phyloP scores from a whole-genome alignment of 64 coral and sea anemone genomes.

The Montipora capricornis region DNA sequence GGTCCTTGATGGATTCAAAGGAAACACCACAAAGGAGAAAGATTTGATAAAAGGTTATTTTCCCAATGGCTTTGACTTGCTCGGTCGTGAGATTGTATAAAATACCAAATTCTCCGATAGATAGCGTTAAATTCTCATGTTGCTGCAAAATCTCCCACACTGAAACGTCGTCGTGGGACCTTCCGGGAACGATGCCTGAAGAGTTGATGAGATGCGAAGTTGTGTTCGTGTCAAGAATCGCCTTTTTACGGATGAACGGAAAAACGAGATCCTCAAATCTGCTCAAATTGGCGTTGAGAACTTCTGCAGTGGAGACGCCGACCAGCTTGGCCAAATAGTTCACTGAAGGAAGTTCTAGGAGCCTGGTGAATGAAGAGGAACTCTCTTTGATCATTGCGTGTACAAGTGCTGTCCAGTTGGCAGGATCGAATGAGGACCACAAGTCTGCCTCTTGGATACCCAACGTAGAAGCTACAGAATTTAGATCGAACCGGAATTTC shows the following conservation, averaged over 20 bases:
- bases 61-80: constrained; percentile 55
- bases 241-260: constrained; percentile 43
- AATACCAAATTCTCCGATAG: constrained; percentile 59
- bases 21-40: constrained; percentile 51
- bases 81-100: constrained; percentile 68
- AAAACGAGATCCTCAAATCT: constrained; percentile 45
- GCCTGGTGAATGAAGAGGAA: neutral
- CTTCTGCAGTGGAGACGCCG: neutral
- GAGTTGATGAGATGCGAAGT: constrained; percentile 51
- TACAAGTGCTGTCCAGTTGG: constrained; percentile 57
- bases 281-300: constrained; percentile 35
- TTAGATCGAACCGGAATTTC: neutral
- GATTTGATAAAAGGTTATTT: constrained; percentile 63
- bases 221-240: constrained; percentile 42
- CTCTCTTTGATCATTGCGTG: neutral
- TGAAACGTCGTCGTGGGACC: neutral
- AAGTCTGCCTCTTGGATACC: constrained; percentile 23
- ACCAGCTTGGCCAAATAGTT: constrained; percentile 49
- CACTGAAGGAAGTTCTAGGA: constrained; percentile 34
- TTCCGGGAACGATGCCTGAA: neutral
- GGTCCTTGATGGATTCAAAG: constrained; percentile 1
- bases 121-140: constrained; percentile 34
- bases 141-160: neutral
- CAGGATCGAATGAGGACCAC: constrained; percentile 59
- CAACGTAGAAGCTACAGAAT: neutral